Evolutionary conservation across 2,113 vertebrate genomes (phyloP), one percentile per base, ranked within the genome.

Genomic region (Bujurquina vittata): DNA sequence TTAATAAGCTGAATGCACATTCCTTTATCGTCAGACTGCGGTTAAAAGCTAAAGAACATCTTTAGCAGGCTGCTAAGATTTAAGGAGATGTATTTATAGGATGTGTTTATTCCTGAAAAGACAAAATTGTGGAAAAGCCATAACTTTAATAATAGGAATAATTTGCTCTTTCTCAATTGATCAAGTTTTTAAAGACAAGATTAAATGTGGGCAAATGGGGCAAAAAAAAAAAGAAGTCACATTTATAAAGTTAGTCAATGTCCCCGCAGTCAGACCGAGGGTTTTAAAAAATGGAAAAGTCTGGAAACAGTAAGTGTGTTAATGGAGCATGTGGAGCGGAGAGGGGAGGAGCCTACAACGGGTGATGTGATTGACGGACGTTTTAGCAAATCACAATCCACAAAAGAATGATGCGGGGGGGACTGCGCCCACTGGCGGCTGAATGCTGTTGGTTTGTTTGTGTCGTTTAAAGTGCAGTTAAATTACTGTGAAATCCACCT

Each of bases 281-380:
- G 22, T 11, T 35, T 37, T 46, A 80, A 20, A 56, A 63, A 58
- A n/a, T n/a, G 57, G 35, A 7, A 69, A 0, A 1, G 18, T 75
- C 57, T 81, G 77, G 40, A 77, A 75, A 82, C 1, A 58, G 1
- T 79, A 87, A 85, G 10, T 79, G 77, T 82, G 84, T 87, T 63
- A 85, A 60, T 69, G 52, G 75, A 31, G 58, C 69, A 43, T 1
- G 57, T 26, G 58, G 63, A 7, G 10, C 12, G 58, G 12, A 59
- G 62, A 61, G 31, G 52, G 74, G 75, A 69, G 74, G 6, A 37
- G 12, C 1, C 11, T 1, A 18, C 31, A 15, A 15, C 17, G 15
- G 20, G 3, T 49, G 58, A 49, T 23, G 1, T 84, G 60, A 91
- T 78, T 91, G 86, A 80, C 80, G 52, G 52, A 12, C 1, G 1